phyloP scores from a whole-genome alignment of 2,888 invertebrate genomes.

The Agrotis exclamationis region DNA sequence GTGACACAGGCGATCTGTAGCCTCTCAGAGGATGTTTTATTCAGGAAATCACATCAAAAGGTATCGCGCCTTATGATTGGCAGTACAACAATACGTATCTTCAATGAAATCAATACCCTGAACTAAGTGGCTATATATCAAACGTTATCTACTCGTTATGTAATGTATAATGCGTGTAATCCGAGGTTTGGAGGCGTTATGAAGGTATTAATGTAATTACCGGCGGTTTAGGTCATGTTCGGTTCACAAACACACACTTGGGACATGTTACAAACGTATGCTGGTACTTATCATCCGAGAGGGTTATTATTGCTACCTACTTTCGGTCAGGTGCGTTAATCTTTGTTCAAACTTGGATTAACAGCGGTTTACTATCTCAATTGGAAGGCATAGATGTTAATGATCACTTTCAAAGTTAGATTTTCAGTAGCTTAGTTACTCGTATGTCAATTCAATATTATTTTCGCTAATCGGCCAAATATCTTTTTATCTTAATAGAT shows the following conservation, averaged over 20 bases:
- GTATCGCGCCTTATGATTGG: not conserved
- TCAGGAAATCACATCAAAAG: not conserved
- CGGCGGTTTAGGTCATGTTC: conserved; percentile 18
- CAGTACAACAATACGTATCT: not conserved
- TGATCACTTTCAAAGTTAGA: too few relatives aligned
- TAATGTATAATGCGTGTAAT: conserved; percentile 32
- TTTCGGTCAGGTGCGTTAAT: not conserved
- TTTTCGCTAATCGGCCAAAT: too few relatives aligned
- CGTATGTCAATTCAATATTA: too few relatives aligned
- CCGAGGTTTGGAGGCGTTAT: conserved; percentile 17
- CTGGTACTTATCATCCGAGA: not conserved
- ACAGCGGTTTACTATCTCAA: conserved; percentile 4
- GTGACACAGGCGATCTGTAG: too few relatives aligned
- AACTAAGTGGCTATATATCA: conserved; percentile 4
- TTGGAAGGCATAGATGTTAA: too few relatives aligned
- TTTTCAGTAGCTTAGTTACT: too few relatives aligned
- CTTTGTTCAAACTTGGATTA: not conserved
- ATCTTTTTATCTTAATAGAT: too few relatives aligned
- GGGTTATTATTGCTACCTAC: not conserved
- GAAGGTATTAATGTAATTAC: conserved; percentile 45
- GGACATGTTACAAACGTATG: conserved; percentile 8
- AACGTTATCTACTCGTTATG: conserved; percentile 1
- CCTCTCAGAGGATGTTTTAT: too few relatives aligned
- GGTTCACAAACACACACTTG: conserved; percentile 23
- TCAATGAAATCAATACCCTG: conserved; percentile 15